Conservation (phyloP, 2,113 vertebrate species). For the Muntiacus reevesi region DNA sequence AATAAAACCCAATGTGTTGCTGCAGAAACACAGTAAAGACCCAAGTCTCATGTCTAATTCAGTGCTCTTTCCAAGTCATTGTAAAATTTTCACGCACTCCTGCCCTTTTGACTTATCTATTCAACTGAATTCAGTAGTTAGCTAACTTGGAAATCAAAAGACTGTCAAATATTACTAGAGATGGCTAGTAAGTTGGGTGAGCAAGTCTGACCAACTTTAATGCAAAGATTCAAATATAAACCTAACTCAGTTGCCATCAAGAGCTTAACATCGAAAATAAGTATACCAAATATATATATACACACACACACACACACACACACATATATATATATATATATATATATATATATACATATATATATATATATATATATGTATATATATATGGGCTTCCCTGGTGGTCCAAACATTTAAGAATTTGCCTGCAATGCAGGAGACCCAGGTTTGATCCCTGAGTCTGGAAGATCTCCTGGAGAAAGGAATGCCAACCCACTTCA, state of each 20-base stretch:
- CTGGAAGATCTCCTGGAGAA: not conserved
- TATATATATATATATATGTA: not conserved
- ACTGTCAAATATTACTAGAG: not conserved
- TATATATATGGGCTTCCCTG: not conserved
- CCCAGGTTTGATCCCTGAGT: not conserved
- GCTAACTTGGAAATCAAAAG: not conserved
- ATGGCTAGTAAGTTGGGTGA: not conserved
- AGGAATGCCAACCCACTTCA: not conserved
- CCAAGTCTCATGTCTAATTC: not conserved
- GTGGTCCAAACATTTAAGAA: not conserved
- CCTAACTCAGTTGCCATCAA: not conserved
- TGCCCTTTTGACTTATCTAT: not conserved
- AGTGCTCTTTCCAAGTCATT: not conserved
- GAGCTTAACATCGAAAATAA: not conserved
- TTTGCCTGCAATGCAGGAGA: not conserved
- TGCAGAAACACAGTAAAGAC: not conserved
- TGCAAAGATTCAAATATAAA: conserved; percentile 6
- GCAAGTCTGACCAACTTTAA: not conserved
- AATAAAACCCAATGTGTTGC: not conserved
- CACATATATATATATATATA: no score
- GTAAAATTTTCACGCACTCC: not conserved
- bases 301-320: no score
- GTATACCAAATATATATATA: not conserved
- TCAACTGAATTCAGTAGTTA: not conserved
- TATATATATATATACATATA: no score